A percentile compares a stretch with the other conserved stretches of the same genome.
These are phyloP conservation scores for Rallus limicola DNA, from an alignment of 2,113 vertebrate genomes.

Conservation along the genomic window DNA sequence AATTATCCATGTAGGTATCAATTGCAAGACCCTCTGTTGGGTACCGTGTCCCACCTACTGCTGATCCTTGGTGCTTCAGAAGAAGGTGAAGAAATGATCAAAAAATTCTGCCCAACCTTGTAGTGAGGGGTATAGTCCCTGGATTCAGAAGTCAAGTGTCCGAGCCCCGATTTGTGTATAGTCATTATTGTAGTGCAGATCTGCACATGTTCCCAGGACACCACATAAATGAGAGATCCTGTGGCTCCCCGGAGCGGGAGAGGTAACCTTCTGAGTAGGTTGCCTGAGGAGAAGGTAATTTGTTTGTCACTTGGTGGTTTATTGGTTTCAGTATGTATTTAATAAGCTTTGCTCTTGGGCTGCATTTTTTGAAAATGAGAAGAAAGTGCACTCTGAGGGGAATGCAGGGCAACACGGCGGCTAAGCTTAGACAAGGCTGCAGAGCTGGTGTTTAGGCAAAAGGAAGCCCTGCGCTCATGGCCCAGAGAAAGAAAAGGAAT, in stretches of 20 bases:
- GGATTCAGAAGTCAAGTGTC: not conserved
- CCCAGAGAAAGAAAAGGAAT: not conserved
- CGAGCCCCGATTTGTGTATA: not conserved
- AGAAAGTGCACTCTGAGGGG: not conserved
- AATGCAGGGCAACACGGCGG: not conserved
- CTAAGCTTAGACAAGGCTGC: not conserved
- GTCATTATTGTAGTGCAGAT: not conserved
- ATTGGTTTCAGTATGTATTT: conserved; percentile 16
- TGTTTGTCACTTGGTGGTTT: conserved; percentile 5
- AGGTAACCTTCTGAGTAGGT: not conserved
- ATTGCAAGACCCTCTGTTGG: not conserved
- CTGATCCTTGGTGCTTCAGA: not conserved
- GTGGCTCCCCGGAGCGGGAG: not conserved
- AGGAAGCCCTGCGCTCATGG: not conserved
- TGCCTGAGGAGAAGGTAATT: conserved; percentile 28
- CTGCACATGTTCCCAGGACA: not conserved
- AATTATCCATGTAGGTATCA: not conserved
- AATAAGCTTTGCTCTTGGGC: not conserved
- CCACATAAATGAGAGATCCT: not conserved
- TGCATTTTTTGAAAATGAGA: not conserved
- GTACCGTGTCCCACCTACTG: not conserved
- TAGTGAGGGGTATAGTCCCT: not conserved
- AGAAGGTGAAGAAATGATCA: not conserved
- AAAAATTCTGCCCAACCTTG: not conserved
- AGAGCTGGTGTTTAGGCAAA: not conserved